A percentile compares a stretch with the other conserved stretches of the same genome.
Evolutionary conservation across 2,888 invertebrate genomes (phyloP).

Genomic region (Galeopsomyia nigrocyanea): DNA sequence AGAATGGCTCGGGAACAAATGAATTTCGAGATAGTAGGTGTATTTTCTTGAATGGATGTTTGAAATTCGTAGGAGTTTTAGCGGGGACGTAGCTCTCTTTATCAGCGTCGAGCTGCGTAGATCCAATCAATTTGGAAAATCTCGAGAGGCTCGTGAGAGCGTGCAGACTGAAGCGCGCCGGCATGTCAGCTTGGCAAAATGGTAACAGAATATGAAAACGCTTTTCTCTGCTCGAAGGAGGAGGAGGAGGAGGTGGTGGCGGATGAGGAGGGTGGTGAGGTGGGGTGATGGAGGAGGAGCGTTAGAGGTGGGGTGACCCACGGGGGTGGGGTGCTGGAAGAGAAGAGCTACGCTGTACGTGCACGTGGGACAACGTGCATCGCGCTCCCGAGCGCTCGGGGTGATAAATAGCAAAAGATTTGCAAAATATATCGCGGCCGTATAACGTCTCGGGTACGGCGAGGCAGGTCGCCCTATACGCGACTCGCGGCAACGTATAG

Average conservation of each 20-base stretch:
- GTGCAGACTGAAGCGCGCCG: conserved; percentile 26
- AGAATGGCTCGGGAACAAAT: too few relatives aligned
- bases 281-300: conserved; percentile 19
- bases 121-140: conserved; percentile 58
- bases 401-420: conserved; percentile 66
- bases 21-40: too few relatives aligned
- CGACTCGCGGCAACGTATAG: neutral
- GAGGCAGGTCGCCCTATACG: too few relatives aligned
- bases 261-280: conserved; percentile 38
- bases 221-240: conserved; percentile 15
- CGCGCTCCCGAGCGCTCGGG: conserved; percentile 42
- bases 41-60: neutral
- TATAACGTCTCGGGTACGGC: conserved; percentile 46
- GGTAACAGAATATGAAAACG: conserved; percentile 58
- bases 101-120: conserved; percentile 46
- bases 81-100: neutral
- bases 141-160: conserved; percentile 54
- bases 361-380: conserved; percentile 47
- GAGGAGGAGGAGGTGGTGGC: conserved; percentile 32
- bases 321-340: neutral
- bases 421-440: conserved; percentile 62
- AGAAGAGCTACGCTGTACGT: conserved; percentile 37
- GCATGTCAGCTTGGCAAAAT: conserved; percentile 47
- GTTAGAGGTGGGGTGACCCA: neutral
- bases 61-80: neutral